Evolutionary conservation across 1,140 invertebrate species (phyloP).

Genomic region (Micrasema longulum): DNA sequence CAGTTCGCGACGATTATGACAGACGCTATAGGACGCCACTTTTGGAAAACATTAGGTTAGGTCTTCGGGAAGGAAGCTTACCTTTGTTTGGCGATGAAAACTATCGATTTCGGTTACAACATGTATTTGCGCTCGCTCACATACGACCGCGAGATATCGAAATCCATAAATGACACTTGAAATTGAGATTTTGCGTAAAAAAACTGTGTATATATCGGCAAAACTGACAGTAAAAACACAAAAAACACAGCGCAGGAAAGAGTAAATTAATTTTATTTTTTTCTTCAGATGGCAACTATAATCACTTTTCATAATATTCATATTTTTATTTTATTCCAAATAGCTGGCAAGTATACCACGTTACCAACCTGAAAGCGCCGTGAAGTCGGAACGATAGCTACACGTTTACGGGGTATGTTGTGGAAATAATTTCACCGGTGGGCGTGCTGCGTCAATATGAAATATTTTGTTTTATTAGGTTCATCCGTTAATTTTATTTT

Average conservation of each 20-base stretch:
- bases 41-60: constrained; percentile 67
- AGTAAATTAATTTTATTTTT: constrained; percentile 49
- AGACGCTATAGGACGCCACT: constrained; percentile 68
- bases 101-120: constrained; percentile 49
- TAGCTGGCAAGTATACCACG: constrained; percentile 15
- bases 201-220: constrained; percentile 44
- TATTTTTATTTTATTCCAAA: constrained; percentile 35
- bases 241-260: constrained; percentile 45
- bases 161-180: constrained; percentile 42
- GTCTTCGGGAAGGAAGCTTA: constrained; percentile 66
- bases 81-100: constrained; percentile 56
- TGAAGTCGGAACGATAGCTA: no score
- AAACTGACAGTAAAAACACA: constrained; percentile 50
- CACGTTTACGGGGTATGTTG: no score
- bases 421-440: no score
- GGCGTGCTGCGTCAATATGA: no score
- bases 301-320: constrained; percentile 47
- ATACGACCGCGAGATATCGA: constrained; percentile 34
- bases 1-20: constrained; percentile 57
- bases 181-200: constrained; percentile 30
- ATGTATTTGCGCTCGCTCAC: constrained; percentile 41
- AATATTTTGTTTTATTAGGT: no score
- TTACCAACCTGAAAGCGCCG: constrained; percentile 7
- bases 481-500: no score
- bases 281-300: constrained; percentile 50